Evolutionary conservation across 2,113 vertebrate genomes (phyloP), one percentile per base, ranked within the genome.

Genomic region (Phocoena phocoena): DNA sequence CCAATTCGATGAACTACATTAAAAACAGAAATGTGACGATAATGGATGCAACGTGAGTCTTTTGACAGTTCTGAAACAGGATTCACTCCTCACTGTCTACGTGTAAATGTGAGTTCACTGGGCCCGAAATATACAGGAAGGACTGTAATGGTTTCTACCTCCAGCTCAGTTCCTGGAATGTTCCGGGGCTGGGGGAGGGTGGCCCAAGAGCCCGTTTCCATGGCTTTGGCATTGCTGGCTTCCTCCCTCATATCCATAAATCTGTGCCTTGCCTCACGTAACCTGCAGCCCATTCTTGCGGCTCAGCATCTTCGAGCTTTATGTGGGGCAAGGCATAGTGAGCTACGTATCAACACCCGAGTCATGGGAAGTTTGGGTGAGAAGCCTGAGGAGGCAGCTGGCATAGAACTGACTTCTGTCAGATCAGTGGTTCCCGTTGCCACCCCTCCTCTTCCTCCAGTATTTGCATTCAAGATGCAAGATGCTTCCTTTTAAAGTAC

Each of bases 61-160:
- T 96, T 71, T 97, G 95, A 96, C 94, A 88, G 95, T 88, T 97
- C 87, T 80, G 84, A 95, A 93, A 96, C 93, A 76, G 90, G 84
- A 96, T 84, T 95, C 60, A 17, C 79, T 92, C 67, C 81, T 76
- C 2, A n/a, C 77, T 88, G 93, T 74, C 92, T 90, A 76, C 31
- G 70, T 76, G 67, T 50, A 62, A 77, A 73, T 44, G 17, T 53
- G 68, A 96, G 92, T 92, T 96, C 95, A 76, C 5, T 87, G 79
- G 63, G 71, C 82, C 74, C 83, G 79, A 93, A 97, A 89, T 62
- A 53, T 0, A 53, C 14, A 47, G 63, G 47, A 80, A 84, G 25
- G 44, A 53, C 41, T 17, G 14, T 38, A 36, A 88, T n/a, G 36
- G 53, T 20, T n/a, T 92, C 90, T 31, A 20, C 68, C 71, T 91